Evolutionary conservation across 2,888 invertebrate species (phyloP).

Genomic region (Lasioglossum morio): DNA sequence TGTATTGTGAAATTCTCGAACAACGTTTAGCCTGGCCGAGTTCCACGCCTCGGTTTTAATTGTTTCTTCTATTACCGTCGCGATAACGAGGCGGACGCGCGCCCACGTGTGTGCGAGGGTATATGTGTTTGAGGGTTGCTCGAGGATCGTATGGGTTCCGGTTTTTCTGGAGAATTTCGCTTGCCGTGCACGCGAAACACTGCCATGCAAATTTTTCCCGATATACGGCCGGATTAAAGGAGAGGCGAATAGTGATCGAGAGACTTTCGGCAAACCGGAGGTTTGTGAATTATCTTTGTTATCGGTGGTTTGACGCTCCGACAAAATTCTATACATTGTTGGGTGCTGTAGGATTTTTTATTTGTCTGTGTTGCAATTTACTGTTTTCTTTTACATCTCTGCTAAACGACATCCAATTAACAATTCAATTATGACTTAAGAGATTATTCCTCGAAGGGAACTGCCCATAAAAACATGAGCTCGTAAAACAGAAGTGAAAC

Average conservation of each 20-base stretch:
- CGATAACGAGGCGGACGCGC: background rate
- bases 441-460: background rate
- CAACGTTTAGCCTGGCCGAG: background rate
- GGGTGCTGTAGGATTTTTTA: background rate
- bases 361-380: background rate
- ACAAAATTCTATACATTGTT: background rate
- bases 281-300: background rate
- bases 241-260: background rate
- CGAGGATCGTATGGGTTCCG: background rate
- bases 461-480: background rate
- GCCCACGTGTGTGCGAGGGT: too few relatives aligned
- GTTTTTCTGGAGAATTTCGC: background rate
- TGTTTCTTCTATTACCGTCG: slow-evolving; percentile 28
- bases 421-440: background rate
- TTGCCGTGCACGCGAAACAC: background rate
- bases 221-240: background rate
- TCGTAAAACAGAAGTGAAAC: too few relatives aligned
- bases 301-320: background rate
- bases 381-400: too few relatives aligned
- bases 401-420: background rate
- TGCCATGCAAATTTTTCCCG: background rate
- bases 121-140: too few relatives aligned
- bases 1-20: slow-evolving; percentile 25
- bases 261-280: background rate
- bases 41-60: slow-evolving; percentile 16